Conservation (phyloP, 2,113 vertebrate species). For the Solea solea region DNA sequence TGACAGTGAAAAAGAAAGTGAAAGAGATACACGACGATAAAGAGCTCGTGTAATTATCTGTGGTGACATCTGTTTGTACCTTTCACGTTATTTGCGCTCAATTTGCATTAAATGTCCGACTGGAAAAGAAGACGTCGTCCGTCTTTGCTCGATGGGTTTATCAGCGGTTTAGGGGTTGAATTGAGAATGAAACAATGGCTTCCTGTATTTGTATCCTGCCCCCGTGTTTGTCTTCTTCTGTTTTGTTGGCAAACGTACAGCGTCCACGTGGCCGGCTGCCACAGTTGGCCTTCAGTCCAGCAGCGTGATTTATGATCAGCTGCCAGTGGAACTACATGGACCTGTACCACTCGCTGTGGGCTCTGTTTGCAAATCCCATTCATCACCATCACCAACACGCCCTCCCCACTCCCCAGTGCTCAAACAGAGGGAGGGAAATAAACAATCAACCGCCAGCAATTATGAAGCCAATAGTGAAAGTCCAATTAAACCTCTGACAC, state of each 20-base stretch:
- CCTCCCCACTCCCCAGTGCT: not conserved
- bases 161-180: not conserved
- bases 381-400: constrained; percentile 23
- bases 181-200: not conserved
- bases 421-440: constrained; percentile 18
- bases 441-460: constrained; percentile 22
- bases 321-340: constrained; percentile 31
- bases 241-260: not conserved
- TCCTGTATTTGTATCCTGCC: not conserved
- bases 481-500: constrained; percentile 36
- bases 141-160: not conserved
- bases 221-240: not conserved
- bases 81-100: not conserved
- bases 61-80: not conserved
- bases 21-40: not conserved
- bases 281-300: constrained; percentile 21
- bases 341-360: constrained; percentile 22
- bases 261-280: constrained; percentile 20
- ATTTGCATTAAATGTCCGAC: too few relatives aligned
- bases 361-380: constrained; percentile 42
- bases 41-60: not conserved
- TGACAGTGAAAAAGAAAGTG: not conserved
- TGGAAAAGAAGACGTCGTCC: not conserved
- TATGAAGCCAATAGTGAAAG: constrained; percentile 31
- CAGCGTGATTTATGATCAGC: constrained; percentile 58